Percentiles rank a stretch among this genome's conserved stretches.
These are phyloP conservation scores for Heliconius charithonia DNA, from an alignment of 2,888 invertebrate genomes.

Conservation along the genomic window DNA sequence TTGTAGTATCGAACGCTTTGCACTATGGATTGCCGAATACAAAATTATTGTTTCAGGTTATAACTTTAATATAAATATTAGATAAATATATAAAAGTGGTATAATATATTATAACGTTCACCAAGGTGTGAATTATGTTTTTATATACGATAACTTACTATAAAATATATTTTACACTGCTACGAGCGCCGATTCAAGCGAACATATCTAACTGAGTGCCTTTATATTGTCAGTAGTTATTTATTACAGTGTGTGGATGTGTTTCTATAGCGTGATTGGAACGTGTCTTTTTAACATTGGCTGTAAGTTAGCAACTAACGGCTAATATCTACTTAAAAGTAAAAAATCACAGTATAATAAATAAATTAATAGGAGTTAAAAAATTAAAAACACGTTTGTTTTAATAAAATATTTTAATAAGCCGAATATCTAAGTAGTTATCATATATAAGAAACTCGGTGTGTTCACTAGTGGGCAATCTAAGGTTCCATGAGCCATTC, in stretches of 20 bases:
- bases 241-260: background rate
- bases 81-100: background rate
- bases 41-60: too few species aligned
- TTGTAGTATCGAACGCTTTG: background rate
- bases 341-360: too few species aligned
- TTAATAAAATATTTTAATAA: too few species aligned
- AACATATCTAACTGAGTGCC: constrained; percentile 24
- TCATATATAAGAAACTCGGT: too few species aligned
- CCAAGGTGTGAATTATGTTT: background rate
- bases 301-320: background rate
- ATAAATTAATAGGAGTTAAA: too few species aligned
- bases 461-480: background rate
- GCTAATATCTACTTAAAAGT: too few species aligned
- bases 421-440: too few species aligned
- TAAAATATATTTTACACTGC: constrained; percentile 5
- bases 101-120: background rate
- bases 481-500: too few species aligned
- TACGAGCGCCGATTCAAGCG: constrained; percentile 14
- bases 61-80: background rate
- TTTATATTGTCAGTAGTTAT: background rate
- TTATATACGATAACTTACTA: background rate
- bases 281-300: background rate
- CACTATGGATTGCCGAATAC: background rate
- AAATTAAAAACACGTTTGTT: too few species aligned
- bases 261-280: background rate